Percentiles rank a stretch among this genome's conserved stretches.
Evolutionary conservation across 2,797 vertebrate genomes (phyloP).

Genomic region (Pachyuromys duprasi): DNA sequence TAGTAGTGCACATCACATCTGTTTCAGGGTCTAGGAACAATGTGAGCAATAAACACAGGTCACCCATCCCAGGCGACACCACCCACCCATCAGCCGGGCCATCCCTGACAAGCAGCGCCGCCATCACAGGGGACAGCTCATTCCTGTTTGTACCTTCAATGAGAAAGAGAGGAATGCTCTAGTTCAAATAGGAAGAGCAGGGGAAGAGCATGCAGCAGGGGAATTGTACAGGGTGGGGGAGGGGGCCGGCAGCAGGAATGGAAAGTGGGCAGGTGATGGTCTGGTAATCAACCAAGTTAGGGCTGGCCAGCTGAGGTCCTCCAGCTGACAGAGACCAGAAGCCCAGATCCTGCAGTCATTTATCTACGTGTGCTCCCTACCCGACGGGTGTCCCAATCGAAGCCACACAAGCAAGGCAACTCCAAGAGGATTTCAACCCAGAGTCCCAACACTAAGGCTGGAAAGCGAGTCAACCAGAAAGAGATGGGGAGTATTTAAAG

Average conservation of each 20-base stretch:
- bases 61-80: background rate
- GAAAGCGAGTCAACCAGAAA: background rate
- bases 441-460: background rate
- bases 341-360: background rate
- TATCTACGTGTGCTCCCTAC: slow-evolving; percentile 17
- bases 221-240: background rate
- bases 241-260: background rate
- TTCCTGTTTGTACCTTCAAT: background rate
- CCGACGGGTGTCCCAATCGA: background rate
- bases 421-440: background rate
- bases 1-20: slow-evolving; percentile 95
- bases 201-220: background rate
- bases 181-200: background rate
- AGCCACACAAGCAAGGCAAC: background rate
- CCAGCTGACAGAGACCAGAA: background rate
- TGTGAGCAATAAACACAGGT: background rate
- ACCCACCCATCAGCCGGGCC: background rate
- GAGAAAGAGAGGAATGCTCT: background rate
- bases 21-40: slow-evolving; percentile 96
- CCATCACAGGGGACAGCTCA: background rate
- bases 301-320: background rate
- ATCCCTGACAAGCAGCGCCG: background rate
- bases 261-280: background rate
- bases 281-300: background rate
- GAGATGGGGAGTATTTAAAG: slow-evolving; percentile 26